phyloP scores from a whole-genome alignment of 2,888 invertebrate genomes.

The Rhopalosiphum nymphaeae region DNA sequence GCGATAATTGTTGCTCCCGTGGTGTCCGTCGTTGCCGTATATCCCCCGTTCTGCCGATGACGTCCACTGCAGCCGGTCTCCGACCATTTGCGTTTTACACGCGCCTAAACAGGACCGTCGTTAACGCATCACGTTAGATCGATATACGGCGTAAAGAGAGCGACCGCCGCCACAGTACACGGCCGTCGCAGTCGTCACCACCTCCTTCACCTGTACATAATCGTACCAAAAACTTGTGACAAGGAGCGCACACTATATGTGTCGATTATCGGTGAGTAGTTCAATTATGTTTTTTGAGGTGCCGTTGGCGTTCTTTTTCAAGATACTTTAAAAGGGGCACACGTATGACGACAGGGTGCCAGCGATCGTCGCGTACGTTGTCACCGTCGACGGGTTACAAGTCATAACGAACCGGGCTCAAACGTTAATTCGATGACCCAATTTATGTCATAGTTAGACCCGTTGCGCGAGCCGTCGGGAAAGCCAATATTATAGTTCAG shows the following conservation, averaged over 20 bases:
- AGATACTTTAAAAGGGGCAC: background rate
- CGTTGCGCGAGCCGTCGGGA: background rate
- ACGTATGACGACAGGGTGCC: conserved; percentile 6
- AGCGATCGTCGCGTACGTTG: background rate
- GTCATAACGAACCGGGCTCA: background rate
- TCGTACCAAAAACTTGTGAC: background rate
- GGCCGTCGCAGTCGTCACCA: background rate
- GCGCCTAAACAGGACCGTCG: conserved; percentile 39
- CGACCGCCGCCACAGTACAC: conserved; percentile 1
- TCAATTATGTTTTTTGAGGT: background rate
- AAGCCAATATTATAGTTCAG: background rate
- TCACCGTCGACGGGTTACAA: background rate
- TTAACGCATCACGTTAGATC: conserved; percentile 57
- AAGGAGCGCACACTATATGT: conserved; percentile 50
- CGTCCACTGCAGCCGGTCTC: conserved; percentile 45
- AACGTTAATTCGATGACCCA: conserved; percentile 40
- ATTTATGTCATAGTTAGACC: background rate
- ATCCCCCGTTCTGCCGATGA: conserved; percentile 43
- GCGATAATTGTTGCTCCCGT: conserved; percentile 62
- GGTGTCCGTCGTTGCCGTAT: conserved; percentile 37
- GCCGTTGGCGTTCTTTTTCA: background rate
- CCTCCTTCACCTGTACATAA: background rate
- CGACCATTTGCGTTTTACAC: conserved; percentile 56
- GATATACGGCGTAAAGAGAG: conserved; percentile 43
- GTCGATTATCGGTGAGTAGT: conserved; percentile 54